Evolutionary conservation across 1,140 invertebrate species (phyloP).

Genomic region (Sycophaga agraensis): DNA sequence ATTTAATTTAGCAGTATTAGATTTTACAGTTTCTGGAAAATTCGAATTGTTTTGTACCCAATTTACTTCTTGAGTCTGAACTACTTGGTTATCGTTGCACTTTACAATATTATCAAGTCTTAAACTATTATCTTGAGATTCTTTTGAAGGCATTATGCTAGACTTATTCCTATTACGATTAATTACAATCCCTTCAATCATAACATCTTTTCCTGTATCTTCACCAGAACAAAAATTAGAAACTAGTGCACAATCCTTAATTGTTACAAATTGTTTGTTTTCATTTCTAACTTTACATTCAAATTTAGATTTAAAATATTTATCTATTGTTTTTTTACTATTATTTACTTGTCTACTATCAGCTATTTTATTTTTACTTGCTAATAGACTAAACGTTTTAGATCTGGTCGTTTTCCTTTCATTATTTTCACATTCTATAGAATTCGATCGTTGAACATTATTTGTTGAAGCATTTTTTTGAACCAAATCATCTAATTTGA

Average conservation of each 20-base stretch:
- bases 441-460: neutral
- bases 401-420: slow-evolving; percentile 9
- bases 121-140: neutral
- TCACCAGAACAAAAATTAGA: neutral
- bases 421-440: neutral
- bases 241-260: neutral
- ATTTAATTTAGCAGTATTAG: slow-evolving; percentile 3
- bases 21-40: slow-evolving; percentile 5
- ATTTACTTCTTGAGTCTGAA: slow-evolving; percentile 17
- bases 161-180: slow-evolving; percentile 1
- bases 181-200: slow-evolving; percentile 20
- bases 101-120: slow-evolving; percentile 10
- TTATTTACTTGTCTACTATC: too few species aligned
- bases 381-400: neutral
- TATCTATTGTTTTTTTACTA: slow-evolving; percentile 5
- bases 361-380: neutral
- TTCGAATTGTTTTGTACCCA: slow-evolving; percentile 25
- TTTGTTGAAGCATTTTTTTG: neutral
- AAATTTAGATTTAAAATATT: neutral
- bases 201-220: slow-evolving; percentile 1
- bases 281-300: neutral
- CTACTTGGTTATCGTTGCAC: slow-evolving; percentile 13
- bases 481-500: neutral
- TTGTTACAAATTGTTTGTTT: slow-evolving; percentile 8
- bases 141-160: slow-evolving; percentile 15